A percentile compares a stretch with the other conserved stretches of the same genome.
These are phyloP conservation scores for Ceratina calcarata DNA, from an alignment of 1,140 invertebrate species.

Conservation along the genomic window DNA sequence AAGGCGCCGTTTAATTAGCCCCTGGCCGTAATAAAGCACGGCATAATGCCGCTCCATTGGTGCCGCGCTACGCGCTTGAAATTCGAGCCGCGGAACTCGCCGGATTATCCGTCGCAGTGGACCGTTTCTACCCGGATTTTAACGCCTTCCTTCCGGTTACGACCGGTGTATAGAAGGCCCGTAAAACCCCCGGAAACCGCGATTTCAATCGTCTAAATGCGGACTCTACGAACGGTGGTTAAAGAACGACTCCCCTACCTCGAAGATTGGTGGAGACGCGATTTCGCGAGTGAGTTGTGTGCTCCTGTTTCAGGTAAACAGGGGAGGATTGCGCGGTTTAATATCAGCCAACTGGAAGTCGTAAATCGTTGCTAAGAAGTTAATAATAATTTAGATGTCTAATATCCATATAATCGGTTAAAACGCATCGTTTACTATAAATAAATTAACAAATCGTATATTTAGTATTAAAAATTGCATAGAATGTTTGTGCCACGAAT, in stretches of 20 bases:
- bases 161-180: neutral
- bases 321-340: neutral
- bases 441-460: no score
- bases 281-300: neutral
- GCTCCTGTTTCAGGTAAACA: neutral
- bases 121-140: slow-evolving; percentile 43
- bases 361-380: no score
- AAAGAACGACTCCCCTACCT: neutral
- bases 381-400: no score
- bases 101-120: slow-evolving; percentile 19
- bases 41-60: slow-evolving; percentile 37
- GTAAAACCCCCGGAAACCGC: neutral
- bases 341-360: no score
- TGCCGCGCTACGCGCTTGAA: neutral
- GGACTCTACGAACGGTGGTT: neutral
- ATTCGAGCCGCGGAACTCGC: slow-evolving; percentile 5
- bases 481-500: no score
- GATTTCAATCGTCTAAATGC: neutral
- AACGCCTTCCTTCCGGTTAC: slow-evolving; percentile 25
- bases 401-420: no score
- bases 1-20: slow-evolving; percentile 56
- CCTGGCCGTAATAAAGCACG: slow-evolving; percentile 47
- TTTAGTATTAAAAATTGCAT: no score
- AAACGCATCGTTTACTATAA: no score
- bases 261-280: neutral